phyloP scores from a whole-genome alignment of 2,113 vertebrate genomes.

The cat (Felis catus) region F.catus_Fca126_mat1.0 CM031423.1:83024001-83024500 shows the following conservation, averaged over 20 bases:
- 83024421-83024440: no score
- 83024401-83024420: no score
- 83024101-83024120: not conserved
- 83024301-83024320: no score
- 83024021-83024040: not conserved
- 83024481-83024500: not conserved
- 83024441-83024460: fast-evolving
- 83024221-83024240: no score
- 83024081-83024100: not conserved
- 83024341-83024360: no score
- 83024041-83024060: not conserved
- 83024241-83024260: no score
- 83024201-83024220: fast-evolving
- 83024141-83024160: not conserved
- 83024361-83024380: no score
- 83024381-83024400: no score
- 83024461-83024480: fast-evolving
- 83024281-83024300: no score
- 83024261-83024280: no score
- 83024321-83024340: no score
- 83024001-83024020: not conserved
- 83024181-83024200: fast-evolving
- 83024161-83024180: fast-evolving
- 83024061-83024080: not conserved
- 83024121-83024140: not conserved